These are phyloP conservation scores for Parnassius mnemosyne DNA, from an alignment of 2,888 invertebrate species.

Conservation along the genomic window DNA sequence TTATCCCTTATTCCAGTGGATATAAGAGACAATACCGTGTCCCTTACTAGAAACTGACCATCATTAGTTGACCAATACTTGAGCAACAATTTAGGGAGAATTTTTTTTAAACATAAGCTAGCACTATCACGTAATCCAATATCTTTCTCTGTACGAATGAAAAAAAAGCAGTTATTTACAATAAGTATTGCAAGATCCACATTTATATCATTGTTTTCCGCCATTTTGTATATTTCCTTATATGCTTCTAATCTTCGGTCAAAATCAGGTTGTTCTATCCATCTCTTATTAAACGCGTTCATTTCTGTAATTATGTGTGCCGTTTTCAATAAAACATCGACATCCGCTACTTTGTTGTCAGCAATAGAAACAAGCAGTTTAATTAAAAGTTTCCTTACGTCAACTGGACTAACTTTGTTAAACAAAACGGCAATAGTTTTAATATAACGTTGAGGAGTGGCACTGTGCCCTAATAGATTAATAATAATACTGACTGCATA, in stretches of 20 bases:
- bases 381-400: constrained; percentile 85
- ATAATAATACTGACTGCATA: constrained; percentile 86
- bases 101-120: constrained; percentile 85
- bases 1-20: constrained; percentile 86
- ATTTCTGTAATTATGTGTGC: constrained; percentile 83
- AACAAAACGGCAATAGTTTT: constrained; percentile 87
- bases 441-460: constrained; percentile 83
- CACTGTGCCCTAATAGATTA: constrained; percentile 86
- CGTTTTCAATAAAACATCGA: constrained; percentile 71
- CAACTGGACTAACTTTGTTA: constrained; percentile 82
- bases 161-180: constrained; percentile 90
- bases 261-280: constrained; percentile 97
- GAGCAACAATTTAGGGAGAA: constrained; percentile 83
- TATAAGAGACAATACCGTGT: constrained; percentile 86
- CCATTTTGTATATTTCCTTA: constrained; percentile 81
- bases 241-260: constrained; percentile 89
- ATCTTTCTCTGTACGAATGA: constrained; percentile 89
- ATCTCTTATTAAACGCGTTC: constrained; percentile 92
- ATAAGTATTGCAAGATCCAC: constrained; percentile 85
- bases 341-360: constrained; percentile 57
- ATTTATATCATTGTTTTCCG: constrained; percentile 75
- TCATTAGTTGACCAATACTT: constrained; percentile 77
- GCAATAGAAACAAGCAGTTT: constrained; percentile 82
- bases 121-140: constrained; percentile 90
- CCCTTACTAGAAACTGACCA: constrained; percentile 85